Conservation (phyloP, 2,888 invertebrate species). For the Hyppa rectilinea region DNA sequence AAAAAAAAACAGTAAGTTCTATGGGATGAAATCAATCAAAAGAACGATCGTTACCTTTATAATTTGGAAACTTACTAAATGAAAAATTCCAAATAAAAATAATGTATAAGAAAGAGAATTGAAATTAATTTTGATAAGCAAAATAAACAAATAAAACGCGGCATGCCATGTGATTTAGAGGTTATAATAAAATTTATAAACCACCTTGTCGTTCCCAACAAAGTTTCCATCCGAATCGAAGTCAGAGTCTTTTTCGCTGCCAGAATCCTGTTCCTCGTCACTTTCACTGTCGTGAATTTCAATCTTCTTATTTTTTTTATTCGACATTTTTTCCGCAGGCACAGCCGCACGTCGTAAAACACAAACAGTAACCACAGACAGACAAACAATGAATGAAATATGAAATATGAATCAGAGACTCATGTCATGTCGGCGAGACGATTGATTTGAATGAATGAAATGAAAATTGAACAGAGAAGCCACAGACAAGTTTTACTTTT, state of each 20-base stretch:
- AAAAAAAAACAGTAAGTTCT: conserved; percentile 28
- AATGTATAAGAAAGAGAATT: background rate
- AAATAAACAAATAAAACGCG: conserved; percentile 51
- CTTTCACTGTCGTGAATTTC: conserved; percentile 84
- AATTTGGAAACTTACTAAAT: background rate
- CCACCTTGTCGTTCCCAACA: conserved; percentile 90
- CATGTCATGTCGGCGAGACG: too few species aligned
- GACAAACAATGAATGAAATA: conserved; percentile 9
- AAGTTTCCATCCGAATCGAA: conserved; percentile 89
- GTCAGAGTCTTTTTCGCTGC: conserved; percentile 84
- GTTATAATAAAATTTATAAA: conserved; percentile 79
- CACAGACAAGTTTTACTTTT: conserved; percentile 12
- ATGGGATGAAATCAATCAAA: background rate
- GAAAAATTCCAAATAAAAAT: background rate
- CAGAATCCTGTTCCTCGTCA: conserved; percentile 85
- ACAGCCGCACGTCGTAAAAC: conserved; percentile 41
- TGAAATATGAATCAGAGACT: too few species aligned
- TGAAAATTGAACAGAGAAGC: background rate
- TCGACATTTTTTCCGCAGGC: conserved; percentile 79
- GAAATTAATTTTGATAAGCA: background rate
- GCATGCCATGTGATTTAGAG: conserved; percentile 82
- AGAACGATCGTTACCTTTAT: background rate
- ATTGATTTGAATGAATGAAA: conserved; percentile 11
- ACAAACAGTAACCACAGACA: conserved; percentile 52
- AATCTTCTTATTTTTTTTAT: conserved; percentile 85